Evolutionary conservation across 2,888 invertebrate genomes (phyloP), one percentile per base, ranked within the genome.

Genomic region (Artemia sinica): DNA sequence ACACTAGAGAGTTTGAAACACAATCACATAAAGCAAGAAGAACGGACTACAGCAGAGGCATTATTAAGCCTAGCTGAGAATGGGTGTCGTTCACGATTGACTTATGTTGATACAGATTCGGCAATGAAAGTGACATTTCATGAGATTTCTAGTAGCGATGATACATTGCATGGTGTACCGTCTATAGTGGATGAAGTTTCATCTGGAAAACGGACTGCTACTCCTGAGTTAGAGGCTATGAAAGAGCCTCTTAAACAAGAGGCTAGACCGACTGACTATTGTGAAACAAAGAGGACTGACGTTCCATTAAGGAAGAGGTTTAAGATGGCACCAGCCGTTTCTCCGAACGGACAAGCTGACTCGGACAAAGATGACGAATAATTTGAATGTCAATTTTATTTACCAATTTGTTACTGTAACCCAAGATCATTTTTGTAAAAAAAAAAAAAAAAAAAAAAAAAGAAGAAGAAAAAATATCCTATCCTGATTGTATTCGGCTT

Each of bases 261-360:
- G 28, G 8, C 63, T n/a, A 58, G 28, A 11, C 63, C 63, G n/a
- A 28, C 63, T n/a, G 63, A 58, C 63, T 58, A 58, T 28, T 58
- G 63, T 58, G 63, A 58, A 58, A 58, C 63, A 18, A 58, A 58
- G 63, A 58, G 63, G 63, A 58, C 63, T 18, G 63, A 58, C 63
- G 63, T 58, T 10, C 63, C 63, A 58, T 28, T 58, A 28, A n/a
- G 63, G 63, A 58, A 58, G 63, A 58, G 63, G 28, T 58, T 58
- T 58, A 58, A 58, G 63, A 58, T 58, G 63, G 63, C 63, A 28
- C 63, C 63, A 58, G 14, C 63, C 28, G 63, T 58, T 10, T 58
- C 63, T 18, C 63, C 63, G 28, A 58, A 58, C 63, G 63, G 63
- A 58, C 14, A 58, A 18, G n/a, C 28, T n/a, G 63, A 58, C 28